These are phyloP conservation scores for Axis porcinus DNA, from an alignment of 2,113 vertebrate species.

Conservation along the genomic window DNA sequence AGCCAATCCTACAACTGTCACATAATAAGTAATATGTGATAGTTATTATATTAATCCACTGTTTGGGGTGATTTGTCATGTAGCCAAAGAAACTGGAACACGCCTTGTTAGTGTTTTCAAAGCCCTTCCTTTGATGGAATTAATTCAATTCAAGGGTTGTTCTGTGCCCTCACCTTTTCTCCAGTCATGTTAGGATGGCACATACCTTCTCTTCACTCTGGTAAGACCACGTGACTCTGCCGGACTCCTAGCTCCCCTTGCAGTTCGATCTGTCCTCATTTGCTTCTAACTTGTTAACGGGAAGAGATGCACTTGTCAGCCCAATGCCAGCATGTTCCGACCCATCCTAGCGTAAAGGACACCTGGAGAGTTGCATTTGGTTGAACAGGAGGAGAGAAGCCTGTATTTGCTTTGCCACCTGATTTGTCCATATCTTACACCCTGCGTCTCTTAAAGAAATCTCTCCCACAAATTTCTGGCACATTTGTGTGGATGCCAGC, in stretches of 20 bases:
- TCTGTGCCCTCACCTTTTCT: not conserved
- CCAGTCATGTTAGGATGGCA: not conserved
- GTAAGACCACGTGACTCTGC: not conserved
- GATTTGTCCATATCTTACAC: not conserved
- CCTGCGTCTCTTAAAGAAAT: not conserved
- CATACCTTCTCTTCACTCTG: not conserved
- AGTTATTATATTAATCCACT: not conserved
- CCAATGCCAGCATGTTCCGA: not conserved
- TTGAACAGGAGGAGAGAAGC: not conserved
- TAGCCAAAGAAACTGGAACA: not conserved
- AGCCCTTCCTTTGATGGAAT: not conserved
- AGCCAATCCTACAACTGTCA: not conserved
- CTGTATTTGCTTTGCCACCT: not conserved
- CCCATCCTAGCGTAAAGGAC: not conserved
- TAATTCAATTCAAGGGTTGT: not conserved
- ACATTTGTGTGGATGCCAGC: not conserved
- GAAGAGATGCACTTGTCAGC: not conserved
- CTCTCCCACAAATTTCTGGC: not conserved
- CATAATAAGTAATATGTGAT: not conserved
- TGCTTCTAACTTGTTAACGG: not conserved
- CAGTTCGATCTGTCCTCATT: not conserved
- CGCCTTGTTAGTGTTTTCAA: not conserved
- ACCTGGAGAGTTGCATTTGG: not conserved
- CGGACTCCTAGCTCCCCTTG: not conserved
- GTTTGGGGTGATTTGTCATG: not conserved